A percentile compares a stretch with the other conserved stretches of the same genome.
phyloP scores from a whole-genome alignment of 2,113 vertebrate species.

The Strix uralensis region DNA sequence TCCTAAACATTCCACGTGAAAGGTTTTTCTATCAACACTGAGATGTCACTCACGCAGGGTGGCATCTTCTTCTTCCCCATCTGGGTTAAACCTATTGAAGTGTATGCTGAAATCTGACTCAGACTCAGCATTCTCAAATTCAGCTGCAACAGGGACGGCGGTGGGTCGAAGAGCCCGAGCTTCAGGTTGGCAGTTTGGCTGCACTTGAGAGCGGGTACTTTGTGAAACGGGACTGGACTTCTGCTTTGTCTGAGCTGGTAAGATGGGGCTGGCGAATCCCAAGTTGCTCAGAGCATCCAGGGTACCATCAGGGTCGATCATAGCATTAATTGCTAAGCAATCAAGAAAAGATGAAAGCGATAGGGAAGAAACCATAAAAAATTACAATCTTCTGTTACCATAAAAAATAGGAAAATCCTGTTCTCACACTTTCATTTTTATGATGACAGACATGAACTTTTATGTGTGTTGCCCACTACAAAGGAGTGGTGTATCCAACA shows the following conservation, averaged over 20 bases:
- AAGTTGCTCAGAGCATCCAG: slow-evolving; percentile 90
- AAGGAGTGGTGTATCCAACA: background rate
- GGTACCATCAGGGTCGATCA: slow-evolving; percentile 96
- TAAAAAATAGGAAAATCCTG: background rate
- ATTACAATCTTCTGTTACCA: background rate
- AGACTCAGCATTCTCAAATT: slow-evolving; percentile 69
- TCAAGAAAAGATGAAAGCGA: background rate
- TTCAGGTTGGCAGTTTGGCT: slow-evolving; percentile 67
- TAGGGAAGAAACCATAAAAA: background rate
- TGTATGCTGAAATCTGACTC: slow-evolving; percentile 80
- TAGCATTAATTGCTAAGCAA: slow-evolving; percentile 89
- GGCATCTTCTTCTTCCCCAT: slow-evolving; percentile 84
- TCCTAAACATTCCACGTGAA: slow-evolving; percentile 65
- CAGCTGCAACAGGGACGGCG: slow-evolving; percentile 46
- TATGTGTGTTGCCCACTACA: background rate
- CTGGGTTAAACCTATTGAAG: slow-evolving; percentile 87
- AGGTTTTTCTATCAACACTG: slow-evolving; percentile 20
- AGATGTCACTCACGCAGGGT: slow-evolving; percentile 83
- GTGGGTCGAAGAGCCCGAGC: slow-evolving; percentile 65
- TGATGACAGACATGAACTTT: background rate
- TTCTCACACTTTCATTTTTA: background rate
- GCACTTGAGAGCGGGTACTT: slow-evolving; percentile 47
- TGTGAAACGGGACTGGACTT: slow-evolving; percentile 74
- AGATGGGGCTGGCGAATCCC: slow-evolving; percentile 78
- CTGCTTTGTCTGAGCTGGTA: slow-evolving; percentile 76